Conservation (phyloP, 35 echinoderm and acorn worm species). For the Lytechinus pictus region DNA sequence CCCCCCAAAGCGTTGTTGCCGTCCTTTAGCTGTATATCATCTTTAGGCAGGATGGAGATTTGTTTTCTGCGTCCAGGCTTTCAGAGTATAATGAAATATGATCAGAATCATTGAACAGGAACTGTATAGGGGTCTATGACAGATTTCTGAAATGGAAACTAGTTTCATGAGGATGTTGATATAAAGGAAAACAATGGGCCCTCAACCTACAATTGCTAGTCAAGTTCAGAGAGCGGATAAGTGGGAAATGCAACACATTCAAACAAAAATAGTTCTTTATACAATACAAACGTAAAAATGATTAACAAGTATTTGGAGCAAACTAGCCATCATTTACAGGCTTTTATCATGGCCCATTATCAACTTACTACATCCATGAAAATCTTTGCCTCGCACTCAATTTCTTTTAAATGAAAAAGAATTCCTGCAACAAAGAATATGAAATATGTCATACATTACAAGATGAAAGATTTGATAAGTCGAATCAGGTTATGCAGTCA, state of each 20-base stretch:
- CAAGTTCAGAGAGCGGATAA: background rate
- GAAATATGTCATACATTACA: background rate
- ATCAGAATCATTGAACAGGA: background rate
- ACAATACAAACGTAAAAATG: no score
- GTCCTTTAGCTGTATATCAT: background rate
- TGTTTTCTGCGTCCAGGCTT: background rate
- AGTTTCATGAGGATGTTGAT: background rate
- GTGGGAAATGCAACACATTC: background rate
- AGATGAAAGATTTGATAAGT: background rate
- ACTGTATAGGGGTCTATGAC: background rate
- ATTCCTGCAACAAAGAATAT: background rate
- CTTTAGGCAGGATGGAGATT: background rate
- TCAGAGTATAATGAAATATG: background rate
- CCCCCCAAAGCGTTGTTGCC: background rate
- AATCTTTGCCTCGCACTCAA: background rate
- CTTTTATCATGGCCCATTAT: background rate
- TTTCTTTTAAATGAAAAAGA: background rate
- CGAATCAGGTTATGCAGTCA: background rate
- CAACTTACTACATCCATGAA: background rate
- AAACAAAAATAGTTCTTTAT: background rate
- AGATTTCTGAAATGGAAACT: background rate
- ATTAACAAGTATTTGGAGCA: no score
- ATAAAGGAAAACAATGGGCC: background rate
- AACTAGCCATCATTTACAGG: background rate
- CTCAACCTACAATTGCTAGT: background rate